phyloP scores from a whole-genome alignment of 1,140 invertebrate genomes.

The Schlechtendalia chinensis region DNA sequence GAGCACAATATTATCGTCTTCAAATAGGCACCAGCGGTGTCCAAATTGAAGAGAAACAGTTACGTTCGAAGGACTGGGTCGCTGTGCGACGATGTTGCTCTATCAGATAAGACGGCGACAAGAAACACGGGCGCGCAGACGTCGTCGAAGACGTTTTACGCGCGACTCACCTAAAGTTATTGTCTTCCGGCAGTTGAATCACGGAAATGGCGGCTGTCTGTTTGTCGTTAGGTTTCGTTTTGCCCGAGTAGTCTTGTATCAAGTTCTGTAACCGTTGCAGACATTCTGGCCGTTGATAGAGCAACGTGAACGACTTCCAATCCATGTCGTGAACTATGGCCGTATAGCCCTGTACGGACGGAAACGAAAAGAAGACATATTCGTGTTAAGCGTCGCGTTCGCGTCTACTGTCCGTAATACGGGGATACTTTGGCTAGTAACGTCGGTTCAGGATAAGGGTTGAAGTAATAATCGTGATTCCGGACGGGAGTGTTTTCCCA shows the following conservation, averaged over 20 bases:
- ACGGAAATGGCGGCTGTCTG: neutral
- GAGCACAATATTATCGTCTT: too few relatives aligned
- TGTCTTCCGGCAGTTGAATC: constrained; percentile 25
- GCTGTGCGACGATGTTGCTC: too few relatives aligned
- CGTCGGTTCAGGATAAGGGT: constrained; percentile 73
- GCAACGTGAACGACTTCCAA: constrained; percentile 76
- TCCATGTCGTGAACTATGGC: constrained; percentile 71
- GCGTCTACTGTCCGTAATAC: neutral
- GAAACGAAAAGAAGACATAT: neutral
- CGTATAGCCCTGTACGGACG: constrained; percentile 54
- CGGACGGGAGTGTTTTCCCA: constrained; percentile 60
- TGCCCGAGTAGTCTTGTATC: constrained; percentile 60
- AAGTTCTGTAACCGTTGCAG: constrained; percentile 80
- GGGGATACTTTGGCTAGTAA: constrained; percentile 60
- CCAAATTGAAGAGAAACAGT: too few relatives aligned
- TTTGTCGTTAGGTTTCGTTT: constrained; percentile 35
- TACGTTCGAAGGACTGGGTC: too few relatives aligned
- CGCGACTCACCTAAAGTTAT: constrained; percentile 17
- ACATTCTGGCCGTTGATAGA: constrained; percentile 79
- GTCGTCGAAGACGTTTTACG: neutral
- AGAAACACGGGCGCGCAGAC: too few relatives aligned
- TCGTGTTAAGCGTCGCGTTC: neutral
- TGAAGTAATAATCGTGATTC: constrained; percentile 57
- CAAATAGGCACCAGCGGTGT: too few relatives aligned
- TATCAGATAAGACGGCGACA: too few relatives aligned